Evolutionary conservation across 2,113 vertebrate genomes (phyloP), one percentile per base, ranked within the genome.

Genomic region (Empidonax traillii): DNA sequence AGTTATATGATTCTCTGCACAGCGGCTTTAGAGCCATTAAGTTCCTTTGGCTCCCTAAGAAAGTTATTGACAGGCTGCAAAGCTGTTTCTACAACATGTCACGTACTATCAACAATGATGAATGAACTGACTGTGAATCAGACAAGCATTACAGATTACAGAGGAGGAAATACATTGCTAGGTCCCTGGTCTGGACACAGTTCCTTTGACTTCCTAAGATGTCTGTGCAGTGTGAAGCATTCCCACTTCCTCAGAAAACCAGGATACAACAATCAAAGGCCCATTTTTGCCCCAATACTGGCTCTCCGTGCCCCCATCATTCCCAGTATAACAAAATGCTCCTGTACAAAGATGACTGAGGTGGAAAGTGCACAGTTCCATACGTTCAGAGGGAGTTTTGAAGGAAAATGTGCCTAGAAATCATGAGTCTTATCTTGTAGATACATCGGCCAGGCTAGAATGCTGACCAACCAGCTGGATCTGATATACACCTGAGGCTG

Each of bases 191-290:
- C 23, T 53, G 20, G 16, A 39, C 58, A 67, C n/a, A 53, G 56
- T 49, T 75, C 52, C 47, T 72, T 63, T 47, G 51, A 81, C 53
- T 52, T 69, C 39, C 49, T 56, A 82, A 73, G 71, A n/a, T 1
- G 4, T 14, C 20, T 9, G 24, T 52, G 23, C 14, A 47, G 8
- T 1, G 1, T 31, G 14, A 86, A 86, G 24, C 0, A 1, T 12
- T 73, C 25, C 15, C 13, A 79, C n/a, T 46, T 72, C 19, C 53
- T 76, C 31, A 44, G 55, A 63, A 90, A 90, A 7, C 28, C 28
- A 76, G 55, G 49, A 39, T 28, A 69, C 16, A 55, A 44, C 10
- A 31, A 22, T 24, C 20, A 92, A 53, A 63, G 35, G 37, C 33
- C 31, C 10, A 68, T 49, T 53, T 72, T 56, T 55, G 47, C 35